Evolutionary conservation across 2,797 vertebrate genomes (phyloP).

Genomic region (Numenius phaeopus): DNA sequence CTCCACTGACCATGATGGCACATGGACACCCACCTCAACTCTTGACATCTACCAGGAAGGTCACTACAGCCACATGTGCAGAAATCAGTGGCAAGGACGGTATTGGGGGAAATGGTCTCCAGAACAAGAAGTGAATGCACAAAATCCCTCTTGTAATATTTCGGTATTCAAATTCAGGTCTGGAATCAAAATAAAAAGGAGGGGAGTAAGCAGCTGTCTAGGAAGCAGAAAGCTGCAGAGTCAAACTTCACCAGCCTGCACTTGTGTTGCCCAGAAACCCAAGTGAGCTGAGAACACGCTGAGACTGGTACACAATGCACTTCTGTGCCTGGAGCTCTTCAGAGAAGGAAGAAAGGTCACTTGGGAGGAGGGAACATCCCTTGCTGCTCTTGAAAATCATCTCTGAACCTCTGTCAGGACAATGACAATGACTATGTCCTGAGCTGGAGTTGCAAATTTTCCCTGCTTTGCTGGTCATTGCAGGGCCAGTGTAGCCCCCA

Average conservation of each 20-base stretch:
- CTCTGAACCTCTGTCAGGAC: neutral
- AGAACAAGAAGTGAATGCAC: neutral
- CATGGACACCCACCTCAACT: neutral
- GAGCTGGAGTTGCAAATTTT: neutral
- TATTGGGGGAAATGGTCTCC: neutral
- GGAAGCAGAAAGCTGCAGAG: neutral
- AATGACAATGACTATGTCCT: neutral
- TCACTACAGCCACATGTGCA: neutral
- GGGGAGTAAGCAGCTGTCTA: neutral
- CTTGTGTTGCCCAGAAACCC: neutral
- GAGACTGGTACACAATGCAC: neutral
- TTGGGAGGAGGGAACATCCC: neutral
- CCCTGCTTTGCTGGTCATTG: neutral
- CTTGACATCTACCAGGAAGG: neutral
- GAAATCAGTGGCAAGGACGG: neutral
- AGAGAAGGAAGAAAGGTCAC: neutral
- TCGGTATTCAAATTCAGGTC: neutral
- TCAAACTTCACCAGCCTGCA: neutral
- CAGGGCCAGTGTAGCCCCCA: neutral
- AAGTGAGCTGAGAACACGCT: neutral
- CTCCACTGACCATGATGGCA: neutral
- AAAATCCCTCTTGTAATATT: neutral
- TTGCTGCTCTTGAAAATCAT: neutral
- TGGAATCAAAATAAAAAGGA: neutral
- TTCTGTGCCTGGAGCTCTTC: neutral